Conservation (phyloP, 2,113 vertebrate species). For the Mormyrus lacerda region DNA sequence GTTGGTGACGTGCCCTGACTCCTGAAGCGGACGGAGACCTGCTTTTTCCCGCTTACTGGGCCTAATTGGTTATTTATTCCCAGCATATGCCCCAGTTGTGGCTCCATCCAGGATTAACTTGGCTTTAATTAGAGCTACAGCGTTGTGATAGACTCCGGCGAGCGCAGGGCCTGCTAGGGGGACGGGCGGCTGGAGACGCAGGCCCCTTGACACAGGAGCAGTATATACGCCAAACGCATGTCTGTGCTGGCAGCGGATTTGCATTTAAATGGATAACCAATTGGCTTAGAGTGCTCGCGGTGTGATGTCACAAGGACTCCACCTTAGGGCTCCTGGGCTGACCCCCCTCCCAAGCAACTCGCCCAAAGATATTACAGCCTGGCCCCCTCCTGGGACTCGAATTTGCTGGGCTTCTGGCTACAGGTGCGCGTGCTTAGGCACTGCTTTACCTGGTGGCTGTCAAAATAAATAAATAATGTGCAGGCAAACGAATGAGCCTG, state of each 20-base stretch:
- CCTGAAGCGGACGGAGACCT: conserved; percentile 65
- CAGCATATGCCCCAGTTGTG: conserved; percentile 71
- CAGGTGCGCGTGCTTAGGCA: neutral
- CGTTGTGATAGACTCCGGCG: conserved; percentile 49
- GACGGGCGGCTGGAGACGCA: neutral
- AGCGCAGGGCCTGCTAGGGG: conserved; percentile 30
- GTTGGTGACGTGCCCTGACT: conserved; percentile 70
- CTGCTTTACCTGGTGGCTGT: neutral
- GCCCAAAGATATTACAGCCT: neutral
- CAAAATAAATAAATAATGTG: neutral
- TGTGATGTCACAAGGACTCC: neutral
- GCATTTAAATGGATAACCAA: neutral
- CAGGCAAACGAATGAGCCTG: neutral
- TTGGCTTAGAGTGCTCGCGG: neutral
- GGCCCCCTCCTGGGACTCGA: neutral
- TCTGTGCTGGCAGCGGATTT: neutral
- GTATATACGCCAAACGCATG: neutral
- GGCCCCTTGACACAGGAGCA: neutral
- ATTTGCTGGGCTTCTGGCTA: neutral
- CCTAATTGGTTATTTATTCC: conserved; percentile 74
- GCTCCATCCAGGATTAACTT: conserved; percentile 70
- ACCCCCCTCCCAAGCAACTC: neutral
- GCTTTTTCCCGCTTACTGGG: conserved; percentile 57
- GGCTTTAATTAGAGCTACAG: conserved; percentile 66
- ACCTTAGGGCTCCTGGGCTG: neutral